Conservation (phyloP, 2,888 invertebrate species). For the Diadegma fenestrale region DNA sequence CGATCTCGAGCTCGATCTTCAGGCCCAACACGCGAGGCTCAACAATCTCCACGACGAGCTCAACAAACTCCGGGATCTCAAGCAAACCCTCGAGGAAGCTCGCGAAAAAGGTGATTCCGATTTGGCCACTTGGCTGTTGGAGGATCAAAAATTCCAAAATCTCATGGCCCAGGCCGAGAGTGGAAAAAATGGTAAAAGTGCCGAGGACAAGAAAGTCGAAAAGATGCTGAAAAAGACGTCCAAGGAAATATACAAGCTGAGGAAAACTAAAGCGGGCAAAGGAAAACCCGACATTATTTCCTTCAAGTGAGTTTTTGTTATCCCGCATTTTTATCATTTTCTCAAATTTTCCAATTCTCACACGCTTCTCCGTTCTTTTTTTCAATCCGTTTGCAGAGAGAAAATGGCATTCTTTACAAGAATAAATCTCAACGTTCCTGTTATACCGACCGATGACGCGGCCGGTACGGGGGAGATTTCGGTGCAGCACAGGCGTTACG, state of each 20-base stretch:
- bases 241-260: slow-evolving; percentile 95
- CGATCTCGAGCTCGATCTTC: slow-evolving; percentile 96
- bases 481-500: slow-evolving; percentile 78
- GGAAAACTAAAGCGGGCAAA: slow-evolving; percentile 94
- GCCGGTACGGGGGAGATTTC: slow-evolving; percentile 63
- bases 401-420: slow-evolving; percentile 98
- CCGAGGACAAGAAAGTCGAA: slow-evolving; percentile 90
- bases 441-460: slow-evolving; percentile 89
- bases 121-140: slow-evolving; percentile 93
- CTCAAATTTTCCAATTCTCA: slow-evolving; percentile 4
- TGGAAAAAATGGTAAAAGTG: slow-evolving; percentile 86
- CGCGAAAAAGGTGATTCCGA: slow-evolving; percentile 93
- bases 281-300: slow-evolving; percentile 96
- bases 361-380: slow-evolving; percentile 31
- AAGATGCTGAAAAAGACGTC: slow-evolving; percentile 95
- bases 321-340: too few relatives aligned
- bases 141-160: slow-evolving; percentile 94
- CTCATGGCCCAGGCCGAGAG: slow-evolving; percentile 88
- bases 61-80: slow-evolving; percentile 92
- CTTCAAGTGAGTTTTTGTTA: slow-evolving; percentile 91
- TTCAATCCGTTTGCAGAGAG: slow-evolving; percentile 89
- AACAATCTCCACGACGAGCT: slow-evolving; percentile 94
- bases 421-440: slow-evolving; percentile 91
- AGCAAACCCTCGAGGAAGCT: slow-evolving; percentile 93
- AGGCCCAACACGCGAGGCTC: slow-evolving; percentile 95